Base-by-base conservation (phyloP, 2,888 invertebrate genomes). In the Microctonus hyperodae region DNA sequence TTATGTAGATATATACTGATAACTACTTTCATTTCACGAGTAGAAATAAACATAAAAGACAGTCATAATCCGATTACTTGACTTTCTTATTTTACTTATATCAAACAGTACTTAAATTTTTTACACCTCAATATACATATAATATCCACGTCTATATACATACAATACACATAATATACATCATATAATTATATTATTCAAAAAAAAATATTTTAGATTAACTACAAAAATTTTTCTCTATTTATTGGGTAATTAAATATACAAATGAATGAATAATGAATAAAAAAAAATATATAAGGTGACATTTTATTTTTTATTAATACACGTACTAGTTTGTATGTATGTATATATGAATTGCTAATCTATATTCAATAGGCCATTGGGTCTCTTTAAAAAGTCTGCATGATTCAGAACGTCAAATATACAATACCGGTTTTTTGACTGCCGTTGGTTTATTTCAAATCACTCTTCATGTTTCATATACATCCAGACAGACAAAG, bases 21-120 rank as follows among this genome's bases (percentile, higher is more conserved):
- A 25, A 23, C 28, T 37, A 37, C 37, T 37, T 37, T 37, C 37
- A 6, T 37, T 37, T 6, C 4, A 37, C 37, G 13, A 37, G 20
- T 31, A 16, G 13, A 20, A 60, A 60, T 60, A 50, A 60, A 20
- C 22, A 60, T 63, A 40, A 4, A 16, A 55, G 63, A 40, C 40
- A 40, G 16, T 63, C 28, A 28, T 63, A 63, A 63, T 63, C 63
- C 63, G 63, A 55, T 63, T 63, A 56, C 55, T 28, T 53, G 25
- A 63, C 40, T 63, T 63, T 55, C 35, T 53, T 25, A 53, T 25
- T 28, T 55, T n/a, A n/a, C n/a, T n/a, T n/a, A n/a, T n/a, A n/a
- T n/a, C n/a, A n/a, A n/a, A n/a, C n/a, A n/a, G n/a, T n/a, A n/a
- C n/a, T n/a, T n/a, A n/a, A n/a, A n/a, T n/a, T n/a, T n/a, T n/a